Base-by-base conservation (phyloP, 2,797 vertebrate species). In the Cossypha polioptera region DNA sequence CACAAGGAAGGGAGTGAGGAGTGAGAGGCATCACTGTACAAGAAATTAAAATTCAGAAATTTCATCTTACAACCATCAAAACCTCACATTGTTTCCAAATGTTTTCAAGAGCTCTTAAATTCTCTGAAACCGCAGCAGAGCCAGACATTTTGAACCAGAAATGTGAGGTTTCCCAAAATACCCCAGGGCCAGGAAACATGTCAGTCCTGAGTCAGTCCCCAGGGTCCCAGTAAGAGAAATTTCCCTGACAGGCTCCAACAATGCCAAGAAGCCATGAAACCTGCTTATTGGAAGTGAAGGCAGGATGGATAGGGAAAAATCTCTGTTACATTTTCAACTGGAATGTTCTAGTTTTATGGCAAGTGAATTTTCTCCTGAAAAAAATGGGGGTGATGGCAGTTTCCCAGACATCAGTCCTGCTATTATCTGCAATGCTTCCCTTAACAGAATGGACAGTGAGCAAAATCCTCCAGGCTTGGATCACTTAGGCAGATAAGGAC, bases 401-500 rank as follows among this genome's bases (percentile, higher is more conserved):
- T 66, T 77, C 68, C 54, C 79, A 94, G 57, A 35, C 18, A 25
- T 69, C 63, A 69, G 45, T 38, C 66, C 36, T 86, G 29, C n/a
- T 88, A 48, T 86, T 81, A 86, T 55, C 66, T 14, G 36, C 67
- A 90, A 86, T 42, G 48, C 42, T 88, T 90, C 51, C 66, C 71
- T 82, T 86, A 85, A 35, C 55, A 85, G 67, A 21, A 88, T 5
- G 73, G 73, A 51, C 36, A 69, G 36, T 8, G n/a, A 88, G 40
- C 47, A 88, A 81, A 93, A 68, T 86, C 76, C 82, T 62, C 48
- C 21, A 86, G 73, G 76, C 63, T 76, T 94, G 77, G 80, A 84
- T 84, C 83, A 11, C 36, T 86, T 36, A 36, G 66, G 29, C 20
- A 11, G 69, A 66, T 68, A 88, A 91, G 58, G 58, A 55, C 28